Percentiles rank a stretch among this genome's conserved stretches.
Conservation (phyloP, 1,140 invertebrate genomes). For the Drosophila arawakana region DNA sequence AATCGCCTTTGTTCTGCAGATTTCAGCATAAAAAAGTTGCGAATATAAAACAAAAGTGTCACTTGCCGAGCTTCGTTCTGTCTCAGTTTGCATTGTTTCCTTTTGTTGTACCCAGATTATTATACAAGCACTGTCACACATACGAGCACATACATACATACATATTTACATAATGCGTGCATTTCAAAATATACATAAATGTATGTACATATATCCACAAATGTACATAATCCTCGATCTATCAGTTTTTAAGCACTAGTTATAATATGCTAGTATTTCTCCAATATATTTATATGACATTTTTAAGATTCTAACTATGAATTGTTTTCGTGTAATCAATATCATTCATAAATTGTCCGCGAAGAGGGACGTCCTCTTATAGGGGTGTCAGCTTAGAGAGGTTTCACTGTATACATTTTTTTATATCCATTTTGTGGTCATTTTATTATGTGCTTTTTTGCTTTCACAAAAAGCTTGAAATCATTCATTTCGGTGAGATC, state of each 20-base stretch:
- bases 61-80: conserved; percentile 49
- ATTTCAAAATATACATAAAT: conserved; percentile 4
- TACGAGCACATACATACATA: neutral
- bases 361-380: too few relatives aligned
- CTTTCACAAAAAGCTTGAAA: conserved; percentile 58
- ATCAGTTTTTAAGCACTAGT: too few relatives aligned
- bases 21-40: conserved; percentile 74
- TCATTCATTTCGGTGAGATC: conserved; percentile 82
- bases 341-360: too few relatives aligned
- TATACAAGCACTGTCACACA: conserved; percentile 9
- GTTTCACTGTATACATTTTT: neutral
- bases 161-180: neutral
- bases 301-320: too few relatives aligned
- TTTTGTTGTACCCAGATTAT: conserved; percentile 41
- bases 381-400: too few relatives aligned
- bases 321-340: too few relatives aligned
- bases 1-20: conserved; percentile 70
- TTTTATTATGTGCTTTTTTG: conserved; percentile 46
- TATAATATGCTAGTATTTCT: too few relatives aligned
- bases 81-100: conserved; percentile 73
- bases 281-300: too few relatives aligned
- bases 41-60: conserved; percentile 83
- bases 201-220: neutral
- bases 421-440: conserved; percentile 16
- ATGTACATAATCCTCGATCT: neutral